Base-by-base conservation (phyloP, 2,113 vertebrate genomes). In the Emydura subglobosa region DNA sequence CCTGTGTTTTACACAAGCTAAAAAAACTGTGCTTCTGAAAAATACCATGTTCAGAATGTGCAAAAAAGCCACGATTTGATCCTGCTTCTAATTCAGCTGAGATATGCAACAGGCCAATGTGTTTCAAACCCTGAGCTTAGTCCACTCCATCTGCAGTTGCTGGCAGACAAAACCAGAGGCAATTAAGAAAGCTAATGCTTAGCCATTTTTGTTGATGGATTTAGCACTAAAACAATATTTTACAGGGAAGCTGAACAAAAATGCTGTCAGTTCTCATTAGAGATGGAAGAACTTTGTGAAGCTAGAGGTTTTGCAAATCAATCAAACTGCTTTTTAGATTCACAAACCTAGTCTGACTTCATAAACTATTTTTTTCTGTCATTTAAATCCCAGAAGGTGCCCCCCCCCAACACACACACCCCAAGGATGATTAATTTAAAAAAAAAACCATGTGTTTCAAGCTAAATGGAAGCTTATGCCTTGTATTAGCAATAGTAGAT, bases 151-250 rank as follows among this genome's bases (percentile, higher is more conserved):
- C 96, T 97, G 96, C 96, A 97, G 95, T 74, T 92, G 83, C 96
- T 98, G 97, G 97, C 95, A 98, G 95, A 87, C 81, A 79, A 96
- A 96, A 89, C 83, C 93, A 96, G 95, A 96, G 91, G 84, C 97
- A 94, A 97, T 97, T 97, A 96, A 93, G 95, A 95, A 96, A 95
- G 95, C 97, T 96, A 96, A 97, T 95, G 95, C 95, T 94, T 96
- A 95, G 94, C 97, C 96, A 96, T 97, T 96, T 97, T 96, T 97
- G 96, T 97, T 97, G 97, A 97, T 97, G 96, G 96, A 97, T 97
- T 97, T 95, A 97, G 96, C 90, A 94, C 91, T 93, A 96, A 94
- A 95, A 93, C 97, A 97, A 96, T 95, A 97, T 98, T 97, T 97
- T 97, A 94, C 92, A 95, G 96, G 86, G 97, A 97, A 97, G 94